These are phyloP conservation scores for Mola mola DNA, from an alignment of 2,113 vertebrate genomes.

Conservation along the genomic window DNA sequence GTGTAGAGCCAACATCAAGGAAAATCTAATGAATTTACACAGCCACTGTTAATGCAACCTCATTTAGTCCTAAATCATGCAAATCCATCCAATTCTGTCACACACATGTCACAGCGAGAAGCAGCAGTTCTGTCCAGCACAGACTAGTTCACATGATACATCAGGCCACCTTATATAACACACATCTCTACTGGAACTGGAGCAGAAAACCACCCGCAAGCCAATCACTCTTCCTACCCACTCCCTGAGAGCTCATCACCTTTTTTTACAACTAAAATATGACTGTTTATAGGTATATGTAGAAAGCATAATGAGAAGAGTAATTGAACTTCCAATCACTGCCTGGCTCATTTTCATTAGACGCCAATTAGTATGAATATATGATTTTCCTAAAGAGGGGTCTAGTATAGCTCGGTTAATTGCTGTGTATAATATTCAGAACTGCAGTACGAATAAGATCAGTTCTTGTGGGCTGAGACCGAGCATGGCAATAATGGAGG, in stretches of 20 bases:
- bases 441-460: slow-evolving; percentile 67
- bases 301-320: slow-evolving; percentile 53
- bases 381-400: slow-evolving; percentile 70
- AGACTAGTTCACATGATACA: slow-evolving; percentile 54
- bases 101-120: slow-evolving; percentile 18
- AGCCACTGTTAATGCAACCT: background rate
- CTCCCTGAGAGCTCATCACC: slow-evolving; percentile 27
- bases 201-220: slow-evolving; percentile 64
- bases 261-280: slow-evolving; percentile 27
- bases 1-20: background rate
- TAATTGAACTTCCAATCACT: slow-evolving; percentile 42
- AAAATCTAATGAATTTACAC: background rate
- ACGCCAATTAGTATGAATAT: slow-evolving; percentile 79
- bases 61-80: background rate
- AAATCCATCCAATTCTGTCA: slow-evolving; percentile 8
- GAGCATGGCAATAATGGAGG: slow-evolving; percentile 25
- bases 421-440: slow-evolving; percentile 63
- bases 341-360: slow-evolving; percentile 75
- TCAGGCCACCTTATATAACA: slow-evolving; percentile 73
- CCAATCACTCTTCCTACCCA: slow-evolving; percentile 26
- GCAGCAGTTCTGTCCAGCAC: slow-evolving; percentile 45
- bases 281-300: slow-evolving; percentile 29
- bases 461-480: slow-evolving; percentile 34
- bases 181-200: slow-evolving; percentile 61
- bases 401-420: slow-evolving; percentile 69